Evolutionary conservation across 2,113 vertebrate genomes (phyloP).

Genomic region (Cheirogaleus medius): DNA sequence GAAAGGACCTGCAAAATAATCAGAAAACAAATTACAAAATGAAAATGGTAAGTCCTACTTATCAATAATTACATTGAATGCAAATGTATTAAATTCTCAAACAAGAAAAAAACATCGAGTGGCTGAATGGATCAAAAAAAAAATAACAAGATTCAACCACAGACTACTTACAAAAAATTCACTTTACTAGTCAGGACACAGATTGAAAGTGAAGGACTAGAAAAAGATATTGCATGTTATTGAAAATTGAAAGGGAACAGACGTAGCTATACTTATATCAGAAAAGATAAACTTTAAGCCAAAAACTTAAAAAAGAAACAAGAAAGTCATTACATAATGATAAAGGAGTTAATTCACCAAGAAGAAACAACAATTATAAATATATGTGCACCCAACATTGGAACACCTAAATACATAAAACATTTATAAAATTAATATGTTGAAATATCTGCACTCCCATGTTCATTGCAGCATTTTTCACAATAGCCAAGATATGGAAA

Average conservation of each 20-base stretch:
- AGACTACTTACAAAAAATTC: not conserved
- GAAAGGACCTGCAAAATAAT: not conserved
- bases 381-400: not conserved
- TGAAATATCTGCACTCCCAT: not conserved
- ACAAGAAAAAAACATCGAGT: not conserved
- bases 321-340: not conserved
- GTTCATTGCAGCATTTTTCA: not conserved
- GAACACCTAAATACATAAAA: not conserved
- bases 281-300: not conserved
- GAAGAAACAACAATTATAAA: not conserved
- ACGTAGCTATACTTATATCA: not conserved
- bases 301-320: not conserved
- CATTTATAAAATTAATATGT: not conserved
- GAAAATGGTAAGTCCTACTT: not conserved
- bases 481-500: not conserved
- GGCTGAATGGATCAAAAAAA: not conserved
- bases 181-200: not conserved
- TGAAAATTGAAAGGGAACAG: not conserved
- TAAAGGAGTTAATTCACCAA: not conserved
- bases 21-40: not conserved
- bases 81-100: not conserved
- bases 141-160: too few relatives aligned
- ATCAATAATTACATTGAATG: not conserved
- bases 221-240: not conserved
- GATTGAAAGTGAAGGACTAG: not conserved